phyloP scores from a whole-genome alignment of 2,113 vertebrate genomes.

The Ageneiosus marmoratus region DNA sequence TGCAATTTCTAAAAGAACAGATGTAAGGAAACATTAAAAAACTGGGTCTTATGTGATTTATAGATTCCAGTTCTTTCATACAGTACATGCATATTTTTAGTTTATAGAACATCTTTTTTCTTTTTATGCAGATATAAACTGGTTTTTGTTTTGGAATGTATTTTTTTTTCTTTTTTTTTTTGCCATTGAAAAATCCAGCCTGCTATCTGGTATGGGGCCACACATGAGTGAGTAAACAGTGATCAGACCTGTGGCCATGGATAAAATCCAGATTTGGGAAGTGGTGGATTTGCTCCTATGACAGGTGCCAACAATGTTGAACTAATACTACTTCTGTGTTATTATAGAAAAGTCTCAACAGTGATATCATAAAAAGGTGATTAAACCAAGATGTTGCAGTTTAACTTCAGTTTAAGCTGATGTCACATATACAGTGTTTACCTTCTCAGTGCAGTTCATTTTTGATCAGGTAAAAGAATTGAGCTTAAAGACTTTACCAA shows the following conservation, averaged over 20 bases:
- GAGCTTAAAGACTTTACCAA: background rate
- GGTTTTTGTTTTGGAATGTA: background rate
- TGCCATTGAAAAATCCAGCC: background rate
- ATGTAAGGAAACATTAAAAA: conserved; percentile 7
- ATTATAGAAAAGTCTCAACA: background rate
- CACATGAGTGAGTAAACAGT: background rate
- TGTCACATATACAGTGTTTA: background rate
- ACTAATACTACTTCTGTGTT: conserved; percentile 6
- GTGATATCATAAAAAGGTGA: background rate
- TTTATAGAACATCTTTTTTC: background rate
- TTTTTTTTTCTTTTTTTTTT: background rate
- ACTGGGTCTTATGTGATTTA: background rate
- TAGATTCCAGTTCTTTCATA: background rate
- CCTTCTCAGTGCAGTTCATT: background rate
- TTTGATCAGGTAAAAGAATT: background rate
- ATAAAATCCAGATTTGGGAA: background rate
- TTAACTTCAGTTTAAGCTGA: background rate
- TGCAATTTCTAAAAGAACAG: conserved; percentile 83
- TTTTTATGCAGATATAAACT: background rate
- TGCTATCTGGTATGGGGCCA: background rate
- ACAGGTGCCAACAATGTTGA: background rate
- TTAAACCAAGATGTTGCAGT: background rate
- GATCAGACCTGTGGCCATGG: background rate
- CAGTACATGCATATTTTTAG: background rate
- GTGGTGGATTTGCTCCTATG: background rate